These are phyloP conservation scores for Troilus luridus DNA, from an alignment of 2,888 invertebrate genomes.

Conservation along the genomic window DNA sequence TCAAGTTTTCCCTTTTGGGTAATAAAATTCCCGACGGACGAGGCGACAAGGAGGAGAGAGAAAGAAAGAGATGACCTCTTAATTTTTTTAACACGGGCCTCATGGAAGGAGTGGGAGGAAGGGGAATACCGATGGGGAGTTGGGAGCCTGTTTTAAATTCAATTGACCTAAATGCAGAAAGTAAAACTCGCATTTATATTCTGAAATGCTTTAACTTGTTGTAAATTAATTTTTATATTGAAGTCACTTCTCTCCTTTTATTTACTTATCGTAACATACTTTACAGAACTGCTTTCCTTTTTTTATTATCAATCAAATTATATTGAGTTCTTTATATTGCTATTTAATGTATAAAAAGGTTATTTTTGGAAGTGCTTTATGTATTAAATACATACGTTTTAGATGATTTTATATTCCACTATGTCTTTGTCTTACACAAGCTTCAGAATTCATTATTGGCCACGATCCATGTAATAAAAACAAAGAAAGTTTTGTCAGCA, in stretches of 20 bases:
- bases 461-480: no score
- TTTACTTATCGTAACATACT: constrained; percentile 11
- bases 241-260: background rate
- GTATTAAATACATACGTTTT: background rate
- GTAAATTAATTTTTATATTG: constrained; percentile 40
- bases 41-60: constrained; percentile 33
- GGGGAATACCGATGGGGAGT: background rate
- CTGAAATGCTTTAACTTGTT: constrained; percentile 43
- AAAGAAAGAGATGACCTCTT: constrained; percentile 54
- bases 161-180: constrained; percentile 58
- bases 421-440: no score
- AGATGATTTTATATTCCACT: background rate
- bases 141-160: constrained; percentile 47
- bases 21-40: constrained; percentile 44
- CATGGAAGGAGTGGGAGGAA: background rate
- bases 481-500: no score
- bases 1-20: constrained; percentile 33
- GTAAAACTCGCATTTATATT: constrained; percentile 58
- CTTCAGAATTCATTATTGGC: no score
- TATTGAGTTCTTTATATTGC: background rate
- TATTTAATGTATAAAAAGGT: background rate
- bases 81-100: constrained; percentile 42
- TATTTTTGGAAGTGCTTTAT: background rate
- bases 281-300: background rate
- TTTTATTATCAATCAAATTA: background rate